These are phyloP conservation scores for Campoletis sonorensis DNA, from an alignment of 1,140 invertebrate genomes.

Conservation along the genomic window DNA sequence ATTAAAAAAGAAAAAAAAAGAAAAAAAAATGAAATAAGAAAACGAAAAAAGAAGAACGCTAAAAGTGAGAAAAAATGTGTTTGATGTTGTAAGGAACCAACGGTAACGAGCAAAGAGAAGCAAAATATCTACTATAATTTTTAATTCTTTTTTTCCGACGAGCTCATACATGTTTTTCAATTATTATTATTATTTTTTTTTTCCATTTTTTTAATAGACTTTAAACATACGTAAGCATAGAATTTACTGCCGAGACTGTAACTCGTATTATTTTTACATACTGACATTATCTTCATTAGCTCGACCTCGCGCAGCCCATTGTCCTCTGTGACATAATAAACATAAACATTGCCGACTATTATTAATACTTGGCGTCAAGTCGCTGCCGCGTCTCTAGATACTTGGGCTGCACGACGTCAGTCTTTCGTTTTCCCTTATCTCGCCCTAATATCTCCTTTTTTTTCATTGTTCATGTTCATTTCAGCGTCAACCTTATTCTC, in stretches of 20 bases:
- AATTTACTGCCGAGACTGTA: conserved; percentile 20
- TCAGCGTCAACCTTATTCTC: background rate
- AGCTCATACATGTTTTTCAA: background rate
- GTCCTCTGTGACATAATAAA: too few species aligned
- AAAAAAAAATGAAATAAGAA: conserved; percentile 36
- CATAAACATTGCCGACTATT: too few species aligned
- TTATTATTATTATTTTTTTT: background rate
- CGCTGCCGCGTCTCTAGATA: too few species aligned
- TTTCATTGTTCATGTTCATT: background rate
- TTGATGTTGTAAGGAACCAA: conserved; percentile 9
- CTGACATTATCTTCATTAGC: too few species aligned
- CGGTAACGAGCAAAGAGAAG: conserved; percentile 13
- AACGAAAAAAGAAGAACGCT: conserved; percentile 10
- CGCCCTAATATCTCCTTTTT: background rate
- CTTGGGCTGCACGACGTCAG: background rate
- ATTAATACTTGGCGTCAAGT: too few species aligned
- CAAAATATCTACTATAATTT: conserved; percentile 18
- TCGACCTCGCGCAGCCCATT: too few species aligned
- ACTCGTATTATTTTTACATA: conserved; percentile 21
- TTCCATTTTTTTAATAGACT: background rate
- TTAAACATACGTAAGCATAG: background rate
- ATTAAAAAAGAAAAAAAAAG: conserved; percentile 46
- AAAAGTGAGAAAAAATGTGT: conserved; percentile 32
- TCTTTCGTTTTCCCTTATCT: conserved; percentile 3
- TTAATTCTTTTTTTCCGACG: background rate